Evolutionary conservation across 1,140 invertebrate genomes (phyloP).

Genomic region (Rhagoletis pomonella): DNA sequence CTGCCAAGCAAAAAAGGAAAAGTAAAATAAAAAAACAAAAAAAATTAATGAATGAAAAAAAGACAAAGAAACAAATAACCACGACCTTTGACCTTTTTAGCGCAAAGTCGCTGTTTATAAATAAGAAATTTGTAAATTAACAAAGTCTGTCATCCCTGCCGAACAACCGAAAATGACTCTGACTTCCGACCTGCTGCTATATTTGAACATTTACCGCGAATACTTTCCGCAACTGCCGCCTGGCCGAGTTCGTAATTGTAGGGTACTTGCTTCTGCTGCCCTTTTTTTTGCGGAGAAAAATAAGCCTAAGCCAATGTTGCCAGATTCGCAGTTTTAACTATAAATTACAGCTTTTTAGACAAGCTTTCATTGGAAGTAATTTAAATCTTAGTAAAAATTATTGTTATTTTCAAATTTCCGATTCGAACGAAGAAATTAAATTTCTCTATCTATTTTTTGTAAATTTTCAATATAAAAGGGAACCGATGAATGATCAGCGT

Average conservation of each 20-base stretch:
- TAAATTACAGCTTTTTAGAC: too few species aligned
- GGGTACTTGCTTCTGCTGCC: background rate
- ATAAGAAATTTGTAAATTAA: constrained; percentile 20
- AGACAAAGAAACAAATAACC: background rate
- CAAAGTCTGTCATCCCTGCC: background rate
- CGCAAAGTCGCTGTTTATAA: constrained; percentile 1
- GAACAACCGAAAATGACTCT: background rate
- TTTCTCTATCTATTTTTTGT: too few species aligned
- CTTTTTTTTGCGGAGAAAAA: background rate
- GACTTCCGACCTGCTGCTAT: background rate
- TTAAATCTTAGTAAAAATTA: too few species aligned
- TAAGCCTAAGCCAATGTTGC: too few species aligned
- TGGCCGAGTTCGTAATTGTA: background rate
- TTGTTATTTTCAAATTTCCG: too few species aligned
- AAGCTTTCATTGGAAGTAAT: too few species aligned
- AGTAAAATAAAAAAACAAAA: background rate
- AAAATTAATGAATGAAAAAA: background rate
- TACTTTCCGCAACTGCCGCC: background rate
- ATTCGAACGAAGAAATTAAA: too few species aligned
- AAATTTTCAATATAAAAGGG: too few species aligned
- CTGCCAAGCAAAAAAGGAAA: background rate
- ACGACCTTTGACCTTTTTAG: constrained; percentile 15
- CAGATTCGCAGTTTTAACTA: too few species aligned
- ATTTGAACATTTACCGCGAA: background rate
- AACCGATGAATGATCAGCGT: too few species aligned